Evolutionary conservation across 2,113 vertebrate species (phyloP).

Genomic region (Leucoraja erinaceus): DNA sequence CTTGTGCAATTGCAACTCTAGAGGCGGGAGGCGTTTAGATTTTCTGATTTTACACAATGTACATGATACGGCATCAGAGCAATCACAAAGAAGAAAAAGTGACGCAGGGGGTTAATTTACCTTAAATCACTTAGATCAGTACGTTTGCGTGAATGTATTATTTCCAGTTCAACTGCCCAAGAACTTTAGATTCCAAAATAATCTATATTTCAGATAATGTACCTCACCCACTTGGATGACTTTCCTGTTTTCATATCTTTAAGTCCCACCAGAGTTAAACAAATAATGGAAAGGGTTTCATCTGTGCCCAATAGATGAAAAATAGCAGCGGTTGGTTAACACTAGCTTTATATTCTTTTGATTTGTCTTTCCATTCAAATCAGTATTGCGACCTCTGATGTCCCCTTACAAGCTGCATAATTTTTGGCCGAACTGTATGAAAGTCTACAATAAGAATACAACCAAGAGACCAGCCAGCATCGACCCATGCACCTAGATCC

Average conservation of each 20-base stretch:
- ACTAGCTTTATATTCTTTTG: no score
- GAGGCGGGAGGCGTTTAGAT: background rate
- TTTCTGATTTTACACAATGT: background rate
- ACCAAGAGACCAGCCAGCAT: no score
- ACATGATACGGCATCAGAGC: background rate
- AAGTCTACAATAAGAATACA: no score
- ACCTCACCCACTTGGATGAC: background rate
- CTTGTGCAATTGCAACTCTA: background rate
- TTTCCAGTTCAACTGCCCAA: background rate
- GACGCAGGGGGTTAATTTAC: background rate
- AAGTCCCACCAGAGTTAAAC: background rate
- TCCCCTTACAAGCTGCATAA: no score
- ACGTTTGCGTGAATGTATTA: background rate
- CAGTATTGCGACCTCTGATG: no score
- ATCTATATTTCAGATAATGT: background rate
- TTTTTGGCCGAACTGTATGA: no score
- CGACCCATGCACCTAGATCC: no score
- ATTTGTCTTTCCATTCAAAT: background rate
- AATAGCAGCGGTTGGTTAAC: background rate
- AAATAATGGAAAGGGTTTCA: background rate
- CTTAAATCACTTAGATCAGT: background rate
- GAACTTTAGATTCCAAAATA: background rate
- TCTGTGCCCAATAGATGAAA: background rate
- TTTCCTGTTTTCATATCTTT: background rate
- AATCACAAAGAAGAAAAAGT: background rate